Conservation (phyloP, 2,113 vertebrate genomes). For the Noctilio leporinus region DNA sequence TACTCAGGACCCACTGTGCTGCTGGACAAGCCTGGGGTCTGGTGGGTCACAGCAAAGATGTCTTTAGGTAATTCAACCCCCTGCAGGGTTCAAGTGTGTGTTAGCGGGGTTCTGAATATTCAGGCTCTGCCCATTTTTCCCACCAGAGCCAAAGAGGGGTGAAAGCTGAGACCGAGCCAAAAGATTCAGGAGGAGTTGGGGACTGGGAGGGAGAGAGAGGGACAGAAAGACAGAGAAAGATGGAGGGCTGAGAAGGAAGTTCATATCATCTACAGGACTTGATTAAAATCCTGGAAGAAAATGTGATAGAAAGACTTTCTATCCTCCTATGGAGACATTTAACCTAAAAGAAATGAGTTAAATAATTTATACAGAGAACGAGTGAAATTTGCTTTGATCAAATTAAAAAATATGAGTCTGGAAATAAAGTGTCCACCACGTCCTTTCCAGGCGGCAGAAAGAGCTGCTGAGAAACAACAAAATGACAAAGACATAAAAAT, state of each 20-base stretch:
- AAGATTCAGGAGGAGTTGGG: background rate
- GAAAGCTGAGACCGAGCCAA: background rate
- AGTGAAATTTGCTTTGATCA: constrained; percentile 74
- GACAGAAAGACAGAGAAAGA: constrained; percentile 49
- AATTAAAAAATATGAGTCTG: constrained; percentile 75
- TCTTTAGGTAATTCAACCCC: background rate
- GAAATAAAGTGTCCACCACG: constrained; percentile 64
- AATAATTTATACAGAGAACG: constrained; percentile 73
- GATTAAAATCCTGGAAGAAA: constrained; percentile 70
- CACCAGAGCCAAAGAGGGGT: background rate
- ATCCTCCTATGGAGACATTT: constrained; percentile 73
- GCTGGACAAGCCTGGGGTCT: background rate
- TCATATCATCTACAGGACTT: constrained; percentile 37
- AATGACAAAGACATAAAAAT: constrained; percentile 75
- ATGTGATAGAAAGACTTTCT: constrained; percentile 67
- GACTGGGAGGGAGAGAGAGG: background rate
- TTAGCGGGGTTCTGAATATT: background rate
- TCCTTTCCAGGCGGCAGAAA: constrained; percentile 61
- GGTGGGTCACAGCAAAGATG: background rate
- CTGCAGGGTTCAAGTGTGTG: background rate
- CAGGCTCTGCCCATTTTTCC: background rate
- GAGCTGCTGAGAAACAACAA: constrained; percentile 71
- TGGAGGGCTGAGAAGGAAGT: constrained; percentile 29
- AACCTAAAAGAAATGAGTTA: constrained; percentile 77
- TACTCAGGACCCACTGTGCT: background rate